Percentiles rank a stretch among this genome's conserved stretches.
These are phyloP conservation scores for Pangasius macronema DNA, from an alignment of 2,797 vertebrate genomes.

Conservation along the genomic window DNA sequence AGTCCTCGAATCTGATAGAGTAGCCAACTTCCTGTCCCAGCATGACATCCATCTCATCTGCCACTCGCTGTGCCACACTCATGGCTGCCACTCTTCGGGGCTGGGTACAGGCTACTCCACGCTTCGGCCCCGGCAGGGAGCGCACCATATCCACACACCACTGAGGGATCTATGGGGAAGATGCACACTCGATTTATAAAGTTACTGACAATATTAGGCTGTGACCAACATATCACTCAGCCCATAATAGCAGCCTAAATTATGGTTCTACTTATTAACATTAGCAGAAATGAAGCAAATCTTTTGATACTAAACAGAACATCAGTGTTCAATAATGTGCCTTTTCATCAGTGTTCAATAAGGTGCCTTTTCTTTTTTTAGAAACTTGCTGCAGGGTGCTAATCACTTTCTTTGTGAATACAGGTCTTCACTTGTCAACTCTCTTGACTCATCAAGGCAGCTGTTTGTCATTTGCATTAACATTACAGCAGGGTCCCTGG, in stretches of 20 bases:
- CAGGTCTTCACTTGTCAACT: neutral
- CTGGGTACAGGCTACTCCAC: conserved; percentile 93
- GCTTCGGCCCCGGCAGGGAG: conserved; percentile 82
- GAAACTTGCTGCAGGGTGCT: conserved; percentile 16
- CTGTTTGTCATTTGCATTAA: neutral
- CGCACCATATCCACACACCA: conserved; percentile 96
- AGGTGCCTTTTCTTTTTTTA: conserved; percentile 15
- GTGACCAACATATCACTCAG: neutral
- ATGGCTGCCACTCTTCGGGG: conserved; percentile 93
- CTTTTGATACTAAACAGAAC: neutral
- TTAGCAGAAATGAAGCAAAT: neutral
- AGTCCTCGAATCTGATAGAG: conserved; percentile 96
- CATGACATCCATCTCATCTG: conserved; percentile 96
- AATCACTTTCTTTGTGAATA: conserved; percentile 17
- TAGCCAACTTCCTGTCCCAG: conserved; percentile 97
- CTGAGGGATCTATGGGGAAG: conserved; percentile 86
- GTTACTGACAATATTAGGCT: neutral
- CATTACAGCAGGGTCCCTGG: neutral
- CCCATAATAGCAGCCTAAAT: neutral
- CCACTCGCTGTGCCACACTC: conserved; percentile 95
- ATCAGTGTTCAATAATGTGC: neutral
- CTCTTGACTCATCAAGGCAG: conserved; percentile 6
- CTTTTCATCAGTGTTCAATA: neutral
- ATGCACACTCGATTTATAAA: neutral
- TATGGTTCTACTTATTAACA: neutral